phyloP scores from a whole-genome alignment of 2,113 vertebrate genomes.

The Ctenomys sociabilis region DNA sequence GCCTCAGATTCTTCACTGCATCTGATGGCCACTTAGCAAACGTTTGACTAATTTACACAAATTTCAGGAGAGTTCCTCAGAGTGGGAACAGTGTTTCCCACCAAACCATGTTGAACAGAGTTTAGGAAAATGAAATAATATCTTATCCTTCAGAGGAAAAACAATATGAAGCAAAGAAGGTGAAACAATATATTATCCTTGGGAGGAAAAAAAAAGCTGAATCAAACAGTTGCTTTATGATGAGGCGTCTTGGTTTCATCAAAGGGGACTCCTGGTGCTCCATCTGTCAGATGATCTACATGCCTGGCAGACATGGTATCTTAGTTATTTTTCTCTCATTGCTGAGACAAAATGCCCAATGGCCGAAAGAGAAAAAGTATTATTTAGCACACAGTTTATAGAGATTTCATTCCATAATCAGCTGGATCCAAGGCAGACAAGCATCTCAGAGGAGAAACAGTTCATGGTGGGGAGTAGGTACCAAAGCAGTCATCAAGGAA shows the following conservation, averaged over 20 bases:
- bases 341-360: not conserved
- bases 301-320: not conserved
- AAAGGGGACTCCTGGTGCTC: not conserved
- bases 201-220: not conserved
- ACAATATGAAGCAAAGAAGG: not conserved
- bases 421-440: not conserved
- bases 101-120: not conserved
- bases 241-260: not conserved
- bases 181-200: not conserved
- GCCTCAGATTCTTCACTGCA: not conserved
- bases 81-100: not conserved
- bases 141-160: not conserved
- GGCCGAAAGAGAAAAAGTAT: not conserved
- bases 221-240: slow-evolving; percentile 14
- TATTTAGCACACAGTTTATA: not conserved
- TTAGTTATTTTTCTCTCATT: not conserved
- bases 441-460: not conserved
- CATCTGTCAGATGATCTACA: not conserved
- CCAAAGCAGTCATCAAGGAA: not conserved
- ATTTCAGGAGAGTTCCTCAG: not conserved
- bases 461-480: not conserved
- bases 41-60: too few species aligned
- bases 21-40: not conserved
- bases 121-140: not conserved
- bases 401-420: not conserved